Base-by-base conservation (phyloP, 2,113 vertebrate species). In the Saccopteryx bilineata region DNA sequence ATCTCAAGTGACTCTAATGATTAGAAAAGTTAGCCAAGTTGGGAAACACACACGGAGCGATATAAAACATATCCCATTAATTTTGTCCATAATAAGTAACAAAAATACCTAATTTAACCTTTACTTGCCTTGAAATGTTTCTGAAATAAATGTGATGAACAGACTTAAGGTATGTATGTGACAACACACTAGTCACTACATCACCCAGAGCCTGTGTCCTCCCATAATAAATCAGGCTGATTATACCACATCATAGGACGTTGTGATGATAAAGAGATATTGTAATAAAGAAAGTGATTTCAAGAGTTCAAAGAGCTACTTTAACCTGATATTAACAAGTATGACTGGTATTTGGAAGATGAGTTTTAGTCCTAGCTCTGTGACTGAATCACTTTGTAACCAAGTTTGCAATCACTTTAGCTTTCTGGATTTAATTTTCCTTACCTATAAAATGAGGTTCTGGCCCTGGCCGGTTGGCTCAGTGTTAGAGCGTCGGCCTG, bases 1-100 rank as follows among this genome's bases (percentile, higher is more conserved):
- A 65, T 95, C 93, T 96, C 96, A 97, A 97, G 93, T 95, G 93
- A 96, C 93, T 94, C 69, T 87, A 91, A 94, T 76, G 86, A 74
- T 97, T 86, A 75, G 69, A 92, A 68, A 95, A 75, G 63, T 89
- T 96, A 68, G 88, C 94, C 93, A 96, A 88, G 60, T 52, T 95
- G 78, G 92, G 82, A 83, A 96, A 93, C 46, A 46, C 87, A 66
- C n/a, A 4, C 71, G 9, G 48, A 82, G 48, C 66, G 21, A 3
- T 58, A 46, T 89, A 79, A 91, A 96, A 84, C 71, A 56, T 33
- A 88, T 18, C 28, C 17, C 19, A 33, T 80, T 93, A 12, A n/a
- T 87, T 88, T 92, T 39, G 10, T 54, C 17, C 14, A 1, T 86
- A 68, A 56, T 19, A 52, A 87, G 78, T 75, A 95, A 65, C 19